These are phyloP conservation scores for Tinamus guttatus DNA, from an alignment of 2,113 vertebrate genomes.

Conservation along the genomic window DNA sequence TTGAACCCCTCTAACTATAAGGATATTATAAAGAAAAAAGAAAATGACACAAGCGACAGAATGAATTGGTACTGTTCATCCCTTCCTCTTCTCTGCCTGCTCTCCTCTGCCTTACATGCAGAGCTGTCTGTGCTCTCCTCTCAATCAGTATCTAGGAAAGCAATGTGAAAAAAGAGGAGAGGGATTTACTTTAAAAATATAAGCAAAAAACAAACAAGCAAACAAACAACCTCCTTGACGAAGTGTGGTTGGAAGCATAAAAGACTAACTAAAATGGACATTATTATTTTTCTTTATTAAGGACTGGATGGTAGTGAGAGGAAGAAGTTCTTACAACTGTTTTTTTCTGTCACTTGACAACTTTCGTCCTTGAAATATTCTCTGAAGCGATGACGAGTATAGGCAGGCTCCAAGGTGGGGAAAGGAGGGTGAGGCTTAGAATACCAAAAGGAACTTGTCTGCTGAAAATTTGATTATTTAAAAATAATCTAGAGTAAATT, in stretches of 20 bases:
- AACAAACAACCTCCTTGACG: slow-evolving; percentile 19
- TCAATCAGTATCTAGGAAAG: slow-evolving; percentile 1
- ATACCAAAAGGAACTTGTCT: neutral
- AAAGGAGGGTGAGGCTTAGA: neutral
- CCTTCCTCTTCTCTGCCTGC: neutral
- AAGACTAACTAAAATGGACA: slow-evolving; percentile 38
- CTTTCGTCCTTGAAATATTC: slow-evolving; percentile 47
- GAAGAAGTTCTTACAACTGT: neutral
- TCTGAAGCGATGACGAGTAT: neutral
- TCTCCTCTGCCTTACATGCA: neutral
- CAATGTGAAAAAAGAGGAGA: neutral
- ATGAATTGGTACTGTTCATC: neutral
- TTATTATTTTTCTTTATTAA: slow-evolving; percentile 45
- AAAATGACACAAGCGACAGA: slow-evolving; percentile 14
- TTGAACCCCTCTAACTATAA: slow-evolving; percentile 6
- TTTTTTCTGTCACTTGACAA: slow-evolving; percentile 37
- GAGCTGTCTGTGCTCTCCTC: neutral
- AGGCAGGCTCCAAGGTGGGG: neutral
- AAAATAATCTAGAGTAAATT: slow-evolving; percentile 56
- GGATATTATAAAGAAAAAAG: slow-evolving; percentile 6
- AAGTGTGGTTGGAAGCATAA: slow-evolving; percentile 22
- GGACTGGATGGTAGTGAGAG: neutral
- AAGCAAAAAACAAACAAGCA: slow-evolving; percentile 13
- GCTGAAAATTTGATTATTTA: slow-evolving; percentile 33
- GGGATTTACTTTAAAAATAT: neutral